Percentiles rank a stretch among this genome's conserved stretches.
Conservation (phyloP, 2,888 invertebrate genomes). For the Apoda limacodes region DNA sequence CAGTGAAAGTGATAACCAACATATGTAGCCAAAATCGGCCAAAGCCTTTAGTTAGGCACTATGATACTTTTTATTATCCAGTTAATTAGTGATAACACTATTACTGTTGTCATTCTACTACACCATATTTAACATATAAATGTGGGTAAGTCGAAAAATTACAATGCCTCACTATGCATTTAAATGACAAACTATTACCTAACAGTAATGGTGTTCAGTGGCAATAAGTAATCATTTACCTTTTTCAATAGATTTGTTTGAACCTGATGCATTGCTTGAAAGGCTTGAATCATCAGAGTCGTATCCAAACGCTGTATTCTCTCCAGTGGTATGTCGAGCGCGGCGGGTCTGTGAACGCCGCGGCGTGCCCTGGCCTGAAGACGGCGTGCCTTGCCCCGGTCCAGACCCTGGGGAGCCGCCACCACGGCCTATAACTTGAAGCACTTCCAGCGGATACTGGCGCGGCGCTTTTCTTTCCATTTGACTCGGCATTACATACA, state of each 20-base stretch:
- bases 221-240: conserved; percentile 27
- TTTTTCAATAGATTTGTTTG: conserved; percentile 55
- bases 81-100: no score
- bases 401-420: conserved; percentile 23
- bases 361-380: conserved; percentile 15
- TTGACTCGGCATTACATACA: conserved; percentile 40
- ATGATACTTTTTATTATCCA: no score
- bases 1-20: no score
- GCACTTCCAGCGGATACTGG: conserved; percentile 43
- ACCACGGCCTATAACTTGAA: conserved; percentile 34
- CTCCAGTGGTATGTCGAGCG: conserved; percentile 32
- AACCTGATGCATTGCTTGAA: conserved; percentile 62
- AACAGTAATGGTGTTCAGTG: not conserved
- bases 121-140: no score
- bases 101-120: no score
- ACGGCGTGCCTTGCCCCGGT: conserved; percentile 26
- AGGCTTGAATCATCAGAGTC: conserved; percentile 62
- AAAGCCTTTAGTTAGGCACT: no score
- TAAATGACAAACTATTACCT: not conserved
- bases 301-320: conserved; percentile 52
- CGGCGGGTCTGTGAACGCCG: conserved; percentile 39
- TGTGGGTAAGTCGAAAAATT: not conserved
- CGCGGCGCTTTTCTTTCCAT: conserved; percentile 37
- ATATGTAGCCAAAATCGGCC: no score
- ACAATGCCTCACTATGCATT: not conserved